phyloP scores from a whole-genome alignment of 2,888 invertebrate species.

The Cordilura impudica region DNA sequence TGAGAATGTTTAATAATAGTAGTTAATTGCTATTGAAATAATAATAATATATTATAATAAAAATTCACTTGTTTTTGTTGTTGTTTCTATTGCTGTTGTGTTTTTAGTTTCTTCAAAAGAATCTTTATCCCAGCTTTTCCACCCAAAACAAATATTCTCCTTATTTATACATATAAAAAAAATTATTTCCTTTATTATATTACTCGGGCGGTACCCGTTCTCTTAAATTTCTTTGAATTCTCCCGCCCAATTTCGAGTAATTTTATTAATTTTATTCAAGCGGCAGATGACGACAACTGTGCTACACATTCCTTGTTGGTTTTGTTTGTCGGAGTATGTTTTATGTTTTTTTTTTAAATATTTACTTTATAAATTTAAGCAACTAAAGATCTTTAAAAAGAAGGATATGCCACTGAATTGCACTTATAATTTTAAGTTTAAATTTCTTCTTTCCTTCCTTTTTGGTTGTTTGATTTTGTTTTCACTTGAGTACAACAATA shows the following conservation, averaged over 20 bases:
- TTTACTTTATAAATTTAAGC: constrained; percentile 23
- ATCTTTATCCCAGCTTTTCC: not conserved
- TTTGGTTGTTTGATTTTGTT: constrained; percentile 19
- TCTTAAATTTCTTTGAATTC: not conserved
- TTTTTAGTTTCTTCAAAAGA: not conserved
- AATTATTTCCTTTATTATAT: not conserved
- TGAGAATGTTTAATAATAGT: constrained; percentile 25
- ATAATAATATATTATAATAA: constrained; percentile 26
- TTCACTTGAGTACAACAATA: constrained; percentile 31
- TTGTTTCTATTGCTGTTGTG: not conserved
- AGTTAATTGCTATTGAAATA: constrained; percentile 37
- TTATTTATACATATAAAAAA: not conserved
- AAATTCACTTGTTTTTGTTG: constrained; percentile 7
- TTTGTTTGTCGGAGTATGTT: not conserved
- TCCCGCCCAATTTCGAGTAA: not conserved
- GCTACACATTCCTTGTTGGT: not conserved
- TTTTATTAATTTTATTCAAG: not conserved
- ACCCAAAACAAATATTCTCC: not conserved
- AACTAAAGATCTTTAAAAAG: not conserved
- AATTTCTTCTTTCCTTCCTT: not conserved
- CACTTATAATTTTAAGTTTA: not conserved
- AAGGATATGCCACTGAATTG: constrained; percentile 12
- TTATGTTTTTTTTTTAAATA: not conserved
- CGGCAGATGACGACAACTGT: not conserved
- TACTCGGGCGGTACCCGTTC: not conserved